phyloP scores from a whole-genome alignment of 35 echinoderm and acorn worm species.

The Acanthaster planci region DNA sequence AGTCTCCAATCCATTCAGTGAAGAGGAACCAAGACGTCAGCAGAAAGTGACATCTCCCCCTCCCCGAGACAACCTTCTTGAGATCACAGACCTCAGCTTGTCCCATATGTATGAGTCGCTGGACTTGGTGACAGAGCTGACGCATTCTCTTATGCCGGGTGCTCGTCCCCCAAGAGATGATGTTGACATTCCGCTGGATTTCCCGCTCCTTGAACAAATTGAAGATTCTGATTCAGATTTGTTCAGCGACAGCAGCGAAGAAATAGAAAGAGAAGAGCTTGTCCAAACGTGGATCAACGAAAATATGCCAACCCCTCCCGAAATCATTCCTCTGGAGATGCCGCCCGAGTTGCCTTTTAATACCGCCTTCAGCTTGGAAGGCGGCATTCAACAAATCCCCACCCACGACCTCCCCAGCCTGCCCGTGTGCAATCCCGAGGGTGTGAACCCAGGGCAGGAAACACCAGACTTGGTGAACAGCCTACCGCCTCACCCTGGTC shows the following conservation, averaged over 20 bases:
- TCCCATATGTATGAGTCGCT: constrained; percentile 91
- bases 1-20: background rate
- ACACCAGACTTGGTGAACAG: background rate
- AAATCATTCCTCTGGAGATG: background rate
- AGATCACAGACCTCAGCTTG: constrained; percentile 83
- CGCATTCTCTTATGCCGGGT: constrained; percentile 36
- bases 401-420: constrained; percentile 15
- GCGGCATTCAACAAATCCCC: constrained; percentile 12
- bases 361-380: background rate
- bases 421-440: background rate
- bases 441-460: background rate
- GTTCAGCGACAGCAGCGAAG: constrained; percentile 17
- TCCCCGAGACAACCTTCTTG: constrained; percentile 61
- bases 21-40: background rate
- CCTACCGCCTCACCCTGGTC: background rate
- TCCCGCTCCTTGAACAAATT: constrained; percentile 4
- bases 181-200: constrained; percentile 17
- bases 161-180: constrained; percentile 9
- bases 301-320: constrained; percentile 9
- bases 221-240: constrained; percentile 39
- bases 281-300: constrained; percentile 21
- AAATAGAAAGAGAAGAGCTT: constrained; percentile 13
- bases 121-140: constrained; percentile 85
- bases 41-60: background rate
- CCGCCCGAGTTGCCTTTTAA: background rate